Percentiles rank a stretch among this genome's conserved stretches.
Evolutionary conservation across 2,797 vertebrate genomes (phyloP).

Genomic region (Spheniscus humboldti): DNA sequence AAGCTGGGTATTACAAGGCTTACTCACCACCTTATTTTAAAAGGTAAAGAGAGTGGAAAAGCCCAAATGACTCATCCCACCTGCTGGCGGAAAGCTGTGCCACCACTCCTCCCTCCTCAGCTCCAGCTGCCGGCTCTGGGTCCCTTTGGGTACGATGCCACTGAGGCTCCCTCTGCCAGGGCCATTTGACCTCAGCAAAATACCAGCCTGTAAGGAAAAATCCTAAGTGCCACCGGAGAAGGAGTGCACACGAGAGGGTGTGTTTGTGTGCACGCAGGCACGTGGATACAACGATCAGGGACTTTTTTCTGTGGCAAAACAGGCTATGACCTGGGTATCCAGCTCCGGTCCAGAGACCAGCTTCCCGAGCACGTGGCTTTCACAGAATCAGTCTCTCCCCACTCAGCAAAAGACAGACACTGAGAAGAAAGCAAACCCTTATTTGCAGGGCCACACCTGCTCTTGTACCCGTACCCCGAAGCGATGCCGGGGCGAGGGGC

Average conservation of each 20-base stretch:
- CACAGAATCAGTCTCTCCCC: background rate
- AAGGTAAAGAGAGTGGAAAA: background rate
- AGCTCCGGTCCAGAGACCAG: background rate
- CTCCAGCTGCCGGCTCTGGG: background rate
- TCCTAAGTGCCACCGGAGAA: background rate
- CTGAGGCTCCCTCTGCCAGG: background rate
- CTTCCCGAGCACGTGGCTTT: fast-evolving
- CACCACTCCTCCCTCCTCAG: background rate
- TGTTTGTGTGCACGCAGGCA: background rate
- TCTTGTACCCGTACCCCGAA: fast-evolving
- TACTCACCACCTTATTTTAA: constrained; percentile 50
- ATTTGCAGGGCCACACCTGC: background rate
- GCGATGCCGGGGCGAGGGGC: fast-evolving
- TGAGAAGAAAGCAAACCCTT: background rate
- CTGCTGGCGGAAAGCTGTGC: background rate
- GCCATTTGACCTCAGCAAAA: background rate
- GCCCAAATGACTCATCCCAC: constrained; percentile 2
- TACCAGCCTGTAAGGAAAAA: background rate
- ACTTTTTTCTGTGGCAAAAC: background rate
- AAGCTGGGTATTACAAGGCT: constrained; percentile 4
- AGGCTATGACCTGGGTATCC: background rate
- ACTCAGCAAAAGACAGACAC: background rate
- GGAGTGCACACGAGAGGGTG: fast-evolving
- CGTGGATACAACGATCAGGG: fast-evolving
- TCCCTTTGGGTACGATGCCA: background rate